Base-by-base conservation (phyloP, 1,140 invertebrate genomes). In the Pseudomyrmex pallidus region DNA sequence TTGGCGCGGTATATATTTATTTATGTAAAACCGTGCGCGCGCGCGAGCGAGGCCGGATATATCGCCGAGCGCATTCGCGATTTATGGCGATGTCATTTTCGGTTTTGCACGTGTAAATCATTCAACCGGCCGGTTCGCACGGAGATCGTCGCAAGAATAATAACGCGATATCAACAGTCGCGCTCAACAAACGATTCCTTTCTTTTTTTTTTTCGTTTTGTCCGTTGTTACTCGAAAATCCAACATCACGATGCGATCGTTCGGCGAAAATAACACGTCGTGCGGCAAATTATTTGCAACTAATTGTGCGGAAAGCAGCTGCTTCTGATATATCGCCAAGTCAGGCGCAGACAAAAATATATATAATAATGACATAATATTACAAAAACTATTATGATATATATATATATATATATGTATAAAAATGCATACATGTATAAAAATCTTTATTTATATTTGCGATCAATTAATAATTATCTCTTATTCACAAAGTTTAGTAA, bases 1-100 rank as follows among this genome's bases (percentile, higher is more conserved):
- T 86, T 57, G 35, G 35, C 54, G 17, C 72, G 74, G 83, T 89
- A 85, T 84, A 90, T 90, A 90, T 90, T 90, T 90, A 90, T 90
- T 90, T 89, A 90, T 90, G 89, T 85, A 88, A 90, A 90, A 89
- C 87, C 85, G 77, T 35, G 54, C 20, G 35, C 62, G 52, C 59
- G 52, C 62, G 52, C 59, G 52, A 17, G 74, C 63, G 66, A 66
- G 78, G 74, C 74, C 83, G 74, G 84, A 90, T 87, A 68, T 89
- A 85, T 82, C 70, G 67, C 17, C 20, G 66, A 66, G 82, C 78
- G 78, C 78, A 62, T 72, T 67, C 78, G 74, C 84, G 84, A 90
- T 90, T 89, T 89, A 90, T 86, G 86, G 82, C 64, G 77, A 64
- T 83, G 87, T 89, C 83, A 87, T 78, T 85, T 87, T 85, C 80